Base-by-base conservation (phyloP, 2,113 vertebrate species). In the Cyanoderma ruficeps region DNA sequence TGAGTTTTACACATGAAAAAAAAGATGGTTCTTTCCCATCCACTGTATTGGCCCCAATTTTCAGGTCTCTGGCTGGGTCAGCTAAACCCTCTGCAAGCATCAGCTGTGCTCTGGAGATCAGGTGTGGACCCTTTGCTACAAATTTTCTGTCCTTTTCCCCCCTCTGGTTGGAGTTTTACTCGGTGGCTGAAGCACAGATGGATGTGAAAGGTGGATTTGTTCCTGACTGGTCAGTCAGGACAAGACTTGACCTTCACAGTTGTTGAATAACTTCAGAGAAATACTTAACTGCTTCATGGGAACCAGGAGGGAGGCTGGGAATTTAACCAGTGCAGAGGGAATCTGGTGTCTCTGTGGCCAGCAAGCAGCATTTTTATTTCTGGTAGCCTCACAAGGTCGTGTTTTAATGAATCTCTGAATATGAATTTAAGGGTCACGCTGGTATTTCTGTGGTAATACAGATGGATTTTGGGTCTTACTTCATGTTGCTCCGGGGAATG, bases 191-290 rank as follows among this genome's bases (percentile, higher is more conserved):
- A 80, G 76, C 59, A 30, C 46, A 19, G 18, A 27, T 25, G 1
- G 6, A 14, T 57, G 8, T 60, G 56, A 63, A 83, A 92, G 77
- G 83, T 86, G 79, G 1, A 1, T 74, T 94, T 87, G 55, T 89
- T 96, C 87, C 83, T 50, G n/a, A 12, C 68, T 6, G 3, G 19
- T 39, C 68, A 44, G 60, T 78, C 52, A 37, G 94, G 94, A 82
- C 89, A 80, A 89, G 52, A 15, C 47, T 55, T 83, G 93, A 97
- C 92, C 89, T 93, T 96, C 89, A 44, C 84, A 89, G 91, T 72
- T 84, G 81, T 33, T 85, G 93, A 85, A 22, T 91, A 96, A 95
- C 87, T 96, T 85, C 24, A 46, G 78, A 78, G 72, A 64, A 95
- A 75, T 33, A 7, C 61, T 67, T 13, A 59, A 74, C 68, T 50